A percentile compares a stretch with the other conserved stretches of the same genome.
Conservation (phyloP, 2,113 vertebrate species). For the Gymnogyps californianus region DNA sequence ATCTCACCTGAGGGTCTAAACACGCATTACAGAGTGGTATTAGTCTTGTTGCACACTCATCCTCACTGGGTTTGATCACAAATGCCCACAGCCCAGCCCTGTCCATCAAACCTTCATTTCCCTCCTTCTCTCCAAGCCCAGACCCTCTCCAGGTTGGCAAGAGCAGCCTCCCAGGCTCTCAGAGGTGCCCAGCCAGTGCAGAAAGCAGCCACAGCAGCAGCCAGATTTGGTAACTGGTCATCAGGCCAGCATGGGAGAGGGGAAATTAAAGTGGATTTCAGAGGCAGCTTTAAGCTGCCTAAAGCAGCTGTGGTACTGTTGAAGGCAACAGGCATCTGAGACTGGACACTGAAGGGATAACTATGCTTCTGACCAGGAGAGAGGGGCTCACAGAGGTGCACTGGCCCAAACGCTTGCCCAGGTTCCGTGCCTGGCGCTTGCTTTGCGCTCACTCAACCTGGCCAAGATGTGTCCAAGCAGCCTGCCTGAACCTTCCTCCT, state of each 20-base stretch:
- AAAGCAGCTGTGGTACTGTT: neutral
- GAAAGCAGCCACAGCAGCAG: neutral
- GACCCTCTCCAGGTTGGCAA: neutral
- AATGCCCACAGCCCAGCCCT: neutral
- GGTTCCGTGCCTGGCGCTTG: neutral
- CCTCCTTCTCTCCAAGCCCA: neutral
- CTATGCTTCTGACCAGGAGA: neutral
- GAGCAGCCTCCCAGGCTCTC: neutral
- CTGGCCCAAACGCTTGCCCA: neutral
- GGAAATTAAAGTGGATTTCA: neutral
- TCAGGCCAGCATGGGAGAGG: neutral
- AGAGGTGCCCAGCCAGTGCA: fast-evolving
- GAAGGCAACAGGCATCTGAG: neutral
- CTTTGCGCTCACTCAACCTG: neutral
- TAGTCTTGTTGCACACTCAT: neutral
- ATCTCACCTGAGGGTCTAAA: neutral
- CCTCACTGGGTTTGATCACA: neutral
- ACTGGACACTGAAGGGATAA: neutral
- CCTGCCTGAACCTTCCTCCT: neutral
- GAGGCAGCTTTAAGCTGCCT: neutral
- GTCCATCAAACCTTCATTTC: neutral
- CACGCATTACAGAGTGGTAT: fast-evolving
- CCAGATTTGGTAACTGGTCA: no score
- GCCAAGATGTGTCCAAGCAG: neutral
- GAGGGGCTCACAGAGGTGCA: neutral